Percentiles rank a stretch among this genome's conserved stretches.
Conservation (phyloP, 2,888 invertebrate species). For the Acanthosepion esculentum region DNA sequence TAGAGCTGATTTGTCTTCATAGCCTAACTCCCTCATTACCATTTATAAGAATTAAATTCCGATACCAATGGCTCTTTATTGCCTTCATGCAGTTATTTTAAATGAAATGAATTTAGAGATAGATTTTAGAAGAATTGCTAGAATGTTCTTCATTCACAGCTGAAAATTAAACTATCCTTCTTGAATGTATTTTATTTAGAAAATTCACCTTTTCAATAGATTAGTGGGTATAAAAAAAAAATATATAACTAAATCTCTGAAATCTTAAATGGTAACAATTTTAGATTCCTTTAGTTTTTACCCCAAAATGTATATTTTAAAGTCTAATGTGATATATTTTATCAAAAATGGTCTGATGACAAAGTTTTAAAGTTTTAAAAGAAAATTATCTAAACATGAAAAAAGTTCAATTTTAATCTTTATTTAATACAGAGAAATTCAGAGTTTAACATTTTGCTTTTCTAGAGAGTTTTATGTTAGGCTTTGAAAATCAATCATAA, state of each 20-base stretch:
- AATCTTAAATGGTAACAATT: not conserved
- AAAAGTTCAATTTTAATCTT: too few relatives aligned
- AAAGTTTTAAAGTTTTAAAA: too few relatives aligned
- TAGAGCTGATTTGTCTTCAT: not conserved
- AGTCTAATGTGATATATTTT: too few relatives aligned
- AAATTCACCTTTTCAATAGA: not conserved
- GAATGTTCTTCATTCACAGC: not conserved
- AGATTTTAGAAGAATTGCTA: conserved; percentile 33
- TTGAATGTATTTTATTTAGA: not conserved
- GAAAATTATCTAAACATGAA: too few relatives aligned
- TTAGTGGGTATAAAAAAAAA: not conserved
- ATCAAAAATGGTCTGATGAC: too few relatives aligned
- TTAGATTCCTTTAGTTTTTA: not conserved
- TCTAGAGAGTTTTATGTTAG: too few relatives aligned
- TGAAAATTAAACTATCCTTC: not conserved
- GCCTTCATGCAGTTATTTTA: not conserved
- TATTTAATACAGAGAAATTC: too few relatives aligned
- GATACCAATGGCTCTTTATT: not conserved
- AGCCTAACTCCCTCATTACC: not conserved
- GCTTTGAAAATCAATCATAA: too few relatives aligned
- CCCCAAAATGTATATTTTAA: too few relatives aligned
- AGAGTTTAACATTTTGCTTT: too few relatives aligned
- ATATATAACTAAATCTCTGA: not conserved
- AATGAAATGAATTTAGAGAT: not conserved
- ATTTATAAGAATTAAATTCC: not conserved